These are phyloP conservation scores for Scortum barcoo DNA, from an alignment of 2,113 vertebrate species.

Conservation along the genomic window DNA sequence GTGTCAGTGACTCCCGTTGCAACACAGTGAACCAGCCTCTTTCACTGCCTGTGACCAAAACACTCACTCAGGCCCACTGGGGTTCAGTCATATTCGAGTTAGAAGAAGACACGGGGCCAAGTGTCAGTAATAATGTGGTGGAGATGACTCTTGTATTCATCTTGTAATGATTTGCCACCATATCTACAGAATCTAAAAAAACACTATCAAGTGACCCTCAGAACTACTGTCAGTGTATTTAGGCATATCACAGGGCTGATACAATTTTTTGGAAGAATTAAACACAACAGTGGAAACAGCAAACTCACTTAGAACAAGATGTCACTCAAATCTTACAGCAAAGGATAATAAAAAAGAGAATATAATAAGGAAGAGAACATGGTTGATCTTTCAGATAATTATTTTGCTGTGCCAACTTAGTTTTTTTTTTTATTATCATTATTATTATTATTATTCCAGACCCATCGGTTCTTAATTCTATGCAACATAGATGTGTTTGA, in stretches of 20 bases:
- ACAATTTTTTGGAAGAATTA: conserved; percentile 56
- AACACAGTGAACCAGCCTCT: conserved; percentile 78
- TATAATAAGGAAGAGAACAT: conserved; percentile 20
- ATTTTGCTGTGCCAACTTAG: conserved; percentile 88
- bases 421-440: conserved; percentile 72
- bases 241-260: conserved; percentile 70
- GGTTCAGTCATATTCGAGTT: conserved; percentile 45
- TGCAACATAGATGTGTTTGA: conserved; percentile 92
- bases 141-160: conserved; percentile 44
- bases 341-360: conserved; percentile 37
- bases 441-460: conserved; percentile 79
- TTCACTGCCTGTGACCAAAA: conserved; percentile 79
- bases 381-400: conserved; percentile 67
- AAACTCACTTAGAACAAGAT: conserved; percentile 61
- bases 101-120: conserved; percentile 34
- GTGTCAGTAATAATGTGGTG: conserved; percentile 36
- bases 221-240: conserved; percentile 45
- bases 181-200: conserved; percentile 36
- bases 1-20: conserved; percentile 65
- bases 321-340: conserved; percentile 61
- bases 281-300: conserved; percentile 23
- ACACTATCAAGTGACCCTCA: conserved; percentile 25
- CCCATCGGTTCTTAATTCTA: conserved; percentile 92
- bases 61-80: conserved; percentile 55
- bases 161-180: conserved; percentile 45